phyloP scores from a whole-genome alignment of 2,888 invertebrate genomes.

The Tetanocera ferruginea region DNA sequence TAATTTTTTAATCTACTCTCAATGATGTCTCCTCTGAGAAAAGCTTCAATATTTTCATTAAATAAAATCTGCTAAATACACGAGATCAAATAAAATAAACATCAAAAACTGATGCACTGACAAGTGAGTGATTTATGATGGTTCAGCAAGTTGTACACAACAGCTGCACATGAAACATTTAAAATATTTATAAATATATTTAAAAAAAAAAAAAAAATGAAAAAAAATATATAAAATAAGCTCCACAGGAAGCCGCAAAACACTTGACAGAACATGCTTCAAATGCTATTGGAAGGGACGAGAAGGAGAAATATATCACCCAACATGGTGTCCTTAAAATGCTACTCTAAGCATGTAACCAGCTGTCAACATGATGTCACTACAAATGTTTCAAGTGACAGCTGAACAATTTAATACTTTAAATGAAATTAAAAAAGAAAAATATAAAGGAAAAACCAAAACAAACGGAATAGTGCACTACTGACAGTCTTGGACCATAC shows the following conservation, averaged over 20 bases:
- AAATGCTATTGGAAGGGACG: too few species aligned
- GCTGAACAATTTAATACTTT: background rate
- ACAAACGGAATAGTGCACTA: too few species aligned
- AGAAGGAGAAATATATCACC: background rate
- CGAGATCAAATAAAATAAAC: background rate
- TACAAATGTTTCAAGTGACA: background rate
- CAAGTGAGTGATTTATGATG: conserved; percentile 14
- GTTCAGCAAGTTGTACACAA: background rate
- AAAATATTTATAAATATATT: background rate
- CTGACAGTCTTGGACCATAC: background rate
- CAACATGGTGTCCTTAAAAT: background rate
- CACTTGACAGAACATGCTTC: too few species aligned
- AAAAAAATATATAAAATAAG: too few species aligned
- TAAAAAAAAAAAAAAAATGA: too few species aligned
- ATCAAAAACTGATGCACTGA: background rate
- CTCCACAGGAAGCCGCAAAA: too few species aligned
- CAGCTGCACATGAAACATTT: background rate
- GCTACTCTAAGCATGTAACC: background rate
- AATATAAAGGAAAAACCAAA: too few species aligned
- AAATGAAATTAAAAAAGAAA: too few species aligned
- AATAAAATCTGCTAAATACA: too few species aligned
- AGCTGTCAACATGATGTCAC: background rate
- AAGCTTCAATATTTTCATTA: too few species aligned
- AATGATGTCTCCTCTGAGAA: too few species aligned
- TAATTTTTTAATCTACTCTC: too few species aligned